phyloP scores from a whole-genome alignment of 2,797 vertebrate genomes.

The Sebastes nivosus region DNA sequence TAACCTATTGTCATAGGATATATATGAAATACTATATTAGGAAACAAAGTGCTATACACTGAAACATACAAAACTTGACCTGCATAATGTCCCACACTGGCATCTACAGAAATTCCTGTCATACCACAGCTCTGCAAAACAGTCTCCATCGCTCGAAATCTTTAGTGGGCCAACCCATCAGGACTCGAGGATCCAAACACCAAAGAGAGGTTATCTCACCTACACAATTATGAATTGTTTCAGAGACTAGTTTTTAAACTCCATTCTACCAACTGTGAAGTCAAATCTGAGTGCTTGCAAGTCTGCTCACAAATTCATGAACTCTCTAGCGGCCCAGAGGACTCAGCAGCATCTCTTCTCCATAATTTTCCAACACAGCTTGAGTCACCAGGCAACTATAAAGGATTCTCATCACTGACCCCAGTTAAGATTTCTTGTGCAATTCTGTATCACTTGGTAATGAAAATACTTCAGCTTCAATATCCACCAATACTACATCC shows the following conservation, averaged over 20 bases:
- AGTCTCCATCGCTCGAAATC: not conserved
- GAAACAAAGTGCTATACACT: not conserved
- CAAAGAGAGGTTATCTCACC: not conserved
- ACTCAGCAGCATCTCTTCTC: not conserved
- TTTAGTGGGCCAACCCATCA: not conserved
- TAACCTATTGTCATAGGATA: not conserved
- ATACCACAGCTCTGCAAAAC: slow-evolving; percentile 5
- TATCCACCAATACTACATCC: not conserved
- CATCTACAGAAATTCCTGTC: not conserved
- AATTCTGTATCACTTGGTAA: not conserved
- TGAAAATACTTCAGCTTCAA: not conserved
- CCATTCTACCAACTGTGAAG: not conserved
- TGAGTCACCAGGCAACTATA: not conserved
- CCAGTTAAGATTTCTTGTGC: not conserved
- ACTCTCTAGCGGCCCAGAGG: not conserved
- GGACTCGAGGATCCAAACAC: not conserved
- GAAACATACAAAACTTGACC: not conserved
- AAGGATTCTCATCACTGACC: not conserved
- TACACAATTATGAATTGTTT: slow-evolving; percentile 10
- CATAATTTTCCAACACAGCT: not conserved
- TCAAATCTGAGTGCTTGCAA: not conserved
- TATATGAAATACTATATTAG: not conserved
- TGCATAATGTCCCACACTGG: not conserved
- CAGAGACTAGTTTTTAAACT: not conserved
- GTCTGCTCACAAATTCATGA: not conserved